These are phyloP conservation scores for Andrena cerasifolii DNA, from an alignment of 1,140 invertebrate species.

Conservation along the genomic window DNA sequence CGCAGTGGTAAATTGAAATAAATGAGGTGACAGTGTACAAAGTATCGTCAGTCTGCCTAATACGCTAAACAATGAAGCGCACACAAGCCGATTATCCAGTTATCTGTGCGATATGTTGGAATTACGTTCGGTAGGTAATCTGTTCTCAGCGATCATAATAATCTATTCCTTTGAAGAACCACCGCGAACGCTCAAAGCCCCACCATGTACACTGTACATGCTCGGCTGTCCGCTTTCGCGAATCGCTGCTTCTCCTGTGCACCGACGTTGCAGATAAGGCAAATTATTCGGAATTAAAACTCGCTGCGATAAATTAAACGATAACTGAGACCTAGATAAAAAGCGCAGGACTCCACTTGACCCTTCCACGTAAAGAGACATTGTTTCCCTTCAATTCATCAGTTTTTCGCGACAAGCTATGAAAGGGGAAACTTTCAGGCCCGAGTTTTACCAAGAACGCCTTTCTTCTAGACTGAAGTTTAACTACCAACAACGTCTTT, in stretches of 20 bases:
- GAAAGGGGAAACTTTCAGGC: not conserved
- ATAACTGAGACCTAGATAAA: not conserved
- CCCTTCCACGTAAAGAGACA: not conserved
- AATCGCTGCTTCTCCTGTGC: not conserved
- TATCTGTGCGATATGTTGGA: slow-evolving; percentile 46
- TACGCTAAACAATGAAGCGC: slow-evolving; percentile 46
- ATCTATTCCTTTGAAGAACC: slow-evolving; percentile 40
- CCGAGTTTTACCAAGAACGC: too few relatives aligned
- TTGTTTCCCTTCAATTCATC: not conserved
- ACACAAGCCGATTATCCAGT: slow-evolving; percentile 58
- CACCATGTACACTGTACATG: slow-evolving; percentile 23
- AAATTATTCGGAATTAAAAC: slow-evolving; percentile 3
- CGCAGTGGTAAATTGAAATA: slow-evolving; percentile 29
- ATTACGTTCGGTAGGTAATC: slow-evolving; percentile 56
- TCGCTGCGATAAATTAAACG: slow-evolving; percentile 22
- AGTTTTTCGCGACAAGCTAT: not conserved
- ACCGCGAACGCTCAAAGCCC: slow-evolving; percentile 3
- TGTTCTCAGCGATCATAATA: slow-evolving; percentile 28
- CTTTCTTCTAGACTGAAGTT: not conserved
- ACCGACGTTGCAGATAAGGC: not conserved
- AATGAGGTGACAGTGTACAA: slow-evolving; percentile 31
- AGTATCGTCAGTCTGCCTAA: slow-evolving; percentile 54
- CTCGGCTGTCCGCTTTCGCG: not conserved
- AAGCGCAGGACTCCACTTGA: not conserved
- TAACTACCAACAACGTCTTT: not conserved